phyloP scores from a whole-genome alignment of 2,888 invertebrate species.

The Smittia aterrima region DNA sequence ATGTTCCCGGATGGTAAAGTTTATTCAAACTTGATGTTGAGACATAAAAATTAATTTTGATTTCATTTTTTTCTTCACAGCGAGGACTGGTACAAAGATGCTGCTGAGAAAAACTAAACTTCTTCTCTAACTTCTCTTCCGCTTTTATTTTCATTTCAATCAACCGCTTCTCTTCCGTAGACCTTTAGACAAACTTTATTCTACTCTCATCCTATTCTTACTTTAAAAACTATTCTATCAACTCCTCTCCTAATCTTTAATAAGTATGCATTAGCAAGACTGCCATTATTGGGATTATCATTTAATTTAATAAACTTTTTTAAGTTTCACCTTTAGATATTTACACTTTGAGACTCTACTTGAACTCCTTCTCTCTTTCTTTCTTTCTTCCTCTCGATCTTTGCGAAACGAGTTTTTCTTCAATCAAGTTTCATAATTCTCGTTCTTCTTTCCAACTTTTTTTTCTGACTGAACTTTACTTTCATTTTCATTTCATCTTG shows the following conservation, averaged over 20 bases:
- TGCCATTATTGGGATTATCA: constrained; percentile 29
- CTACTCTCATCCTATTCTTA: constrained; percentile 11
- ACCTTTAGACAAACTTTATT: not conserved
- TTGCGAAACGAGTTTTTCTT: not conserved
- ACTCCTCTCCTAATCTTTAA: constrained; percentile 17
- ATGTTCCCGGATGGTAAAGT: constrained; percentile 83
- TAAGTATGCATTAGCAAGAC: constrained; percentile 31
- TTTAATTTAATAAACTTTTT: constrained; percentile 24
- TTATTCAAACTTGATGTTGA: constrained; percentile 18
- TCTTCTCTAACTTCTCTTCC: constrained; percentile 55
- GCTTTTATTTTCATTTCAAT: constrained; percentile 47
- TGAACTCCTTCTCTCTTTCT: not conserved
- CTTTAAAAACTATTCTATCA: constrained; percentile 26
- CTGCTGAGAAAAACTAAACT: constrained; percentile 59
- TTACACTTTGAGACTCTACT: constrained; percentile 9
- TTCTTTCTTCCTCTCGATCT: not conserved
- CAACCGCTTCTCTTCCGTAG: not conserved
- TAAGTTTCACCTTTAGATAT: not conserved
- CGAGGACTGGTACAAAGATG: constrained; percentile 87
- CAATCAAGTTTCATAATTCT: constrained; percentile 1
- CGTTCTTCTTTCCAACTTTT: not conserved
- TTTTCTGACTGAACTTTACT: not conserved
- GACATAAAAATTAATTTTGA: constrained; percentile 24
- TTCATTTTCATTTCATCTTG: not conserved
- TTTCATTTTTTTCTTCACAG: constrained; percentile 54